These are phyloP conservation scores for Argyresthia goedartella DNA, from an alignment of 2,888 invertebrate species.

Conservation along the genomic window DNA sequence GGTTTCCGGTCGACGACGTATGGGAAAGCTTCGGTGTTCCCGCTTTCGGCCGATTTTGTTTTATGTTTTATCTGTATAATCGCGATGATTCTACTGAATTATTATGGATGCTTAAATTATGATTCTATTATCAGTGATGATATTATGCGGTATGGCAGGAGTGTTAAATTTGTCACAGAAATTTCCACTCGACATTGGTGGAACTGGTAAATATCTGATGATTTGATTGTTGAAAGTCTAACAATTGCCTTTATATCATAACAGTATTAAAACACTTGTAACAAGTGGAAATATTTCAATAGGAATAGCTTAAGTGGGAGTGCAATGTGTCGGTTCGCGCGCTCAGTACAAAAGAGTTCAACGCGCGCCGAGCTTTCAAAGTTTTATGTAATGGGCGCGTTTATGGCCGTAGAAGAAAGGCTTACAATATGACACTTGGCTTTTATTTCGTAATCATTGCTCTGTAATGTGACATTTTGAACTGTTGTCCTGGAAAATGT, in stretches of 20 bases:
- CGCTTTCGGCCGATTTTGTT: no score
- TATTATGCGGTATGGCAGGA: no score
- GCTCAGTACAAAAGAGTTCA: conserved; percentile 47
- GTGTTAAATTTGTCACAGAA: background rate
- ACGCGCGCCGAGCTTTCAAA: conserved; percentile 24
- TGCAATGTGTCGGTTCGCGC: conserved; percentile 12
- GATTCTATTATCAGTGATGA: no score
- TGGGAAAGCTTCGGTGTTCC: background rate
- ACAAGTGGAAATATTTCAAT: background rate
- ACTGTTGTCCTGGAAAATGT: background rate
- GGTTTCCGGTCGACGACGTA: conserved; percentile 5
- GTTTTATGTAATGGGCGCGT: conserved; percentile 1
- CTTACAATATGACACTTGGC: conserved; percentile 6
- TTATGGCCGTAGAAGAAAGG: conserved; percentile 4
- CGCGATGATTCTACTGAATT: no score
- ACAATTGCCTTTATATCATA: background rate
- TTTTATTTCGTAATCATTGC: conserved; percentile 2
- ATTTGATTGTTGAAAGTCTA: background rate
- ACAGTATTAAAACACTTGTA: background rate
- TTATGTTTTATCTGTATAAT: no score
- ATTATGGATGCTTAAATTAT: no score
- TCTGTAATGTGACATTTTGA: background rate
- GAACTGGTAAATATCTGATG: background rate
- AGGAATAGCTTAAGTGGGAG: background rate
- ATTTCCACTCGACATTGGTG: background rate